phyloP scores from a whole-genome alignment of 2,888 invertebrate species.

The Marronus borbonicus region DNA sequence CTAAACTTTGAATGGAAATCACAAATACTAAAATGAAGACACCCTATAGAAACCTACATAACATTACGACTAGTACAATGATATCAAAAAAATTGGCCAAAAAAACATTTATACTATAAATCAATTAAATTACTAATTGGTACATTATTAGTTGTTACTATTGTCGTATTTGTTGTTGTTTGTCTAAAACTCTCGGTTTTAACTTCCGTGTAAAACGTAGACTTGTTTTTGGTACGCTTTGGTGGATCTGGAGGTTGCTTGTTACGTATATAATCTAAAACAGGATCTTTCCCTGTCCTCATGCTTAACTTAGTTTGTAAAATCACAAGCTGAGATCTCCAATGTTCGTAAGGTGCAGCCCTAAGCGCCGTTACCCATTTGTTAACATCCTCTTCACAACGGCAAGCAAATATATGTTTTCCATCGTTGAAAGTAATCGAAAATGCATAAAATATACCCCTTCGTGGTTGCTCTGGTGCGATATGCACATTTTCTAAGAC shows the following conservation, averaged over 20 bases:
- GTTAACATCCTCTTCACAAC: conserved; percentile 80
- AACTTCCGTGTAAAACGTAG: conserved; percentile 64
- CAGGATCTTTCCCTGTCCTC: conserved; percentile 77
- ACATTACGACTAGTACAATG: conserved; percentile 42
- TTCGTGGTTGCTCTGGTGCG: conserved; percentile 79
- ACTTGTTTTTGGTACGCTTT: conserved; percentile 60
- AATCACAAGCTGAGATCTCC: conserved; percentile 76
- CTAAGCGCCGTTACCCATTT: conserved; percentile 81
- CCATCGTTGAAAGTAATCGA: conserved; percentile 73
- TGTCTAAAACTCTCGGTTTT: conserved; percentile 45
- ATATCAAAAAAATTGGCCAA: neutral
- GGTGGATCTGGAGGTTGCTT: conserved; percentile 56
- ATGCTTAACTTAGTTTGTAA: conserved; percentile 79
- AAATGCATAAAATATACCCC: conserved; percentile 81
- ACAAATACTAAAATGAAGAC: neutral
- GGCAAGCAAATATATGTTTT: conserved; percentile 80
- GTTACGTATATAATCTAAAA: conserved; percentile 65
- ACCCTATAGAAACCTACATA: neutral
- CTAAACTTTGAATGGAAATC: neutral
- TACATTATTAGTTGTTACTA: conserved; percentile 54
- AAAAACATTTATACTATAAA: conserved; percentile 53
- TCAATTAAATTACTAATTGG: conserved; percentile 62
- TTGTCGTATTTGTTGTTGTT: conserved; percentile 56
- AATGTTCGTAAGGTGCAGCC: conserved; percentile 81
- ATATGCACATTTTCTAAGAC: conserved; percentile 82